Conservation (phyloP, 2,113 vertebrate genomes). For the Eulemur rufifrons region DNA sequence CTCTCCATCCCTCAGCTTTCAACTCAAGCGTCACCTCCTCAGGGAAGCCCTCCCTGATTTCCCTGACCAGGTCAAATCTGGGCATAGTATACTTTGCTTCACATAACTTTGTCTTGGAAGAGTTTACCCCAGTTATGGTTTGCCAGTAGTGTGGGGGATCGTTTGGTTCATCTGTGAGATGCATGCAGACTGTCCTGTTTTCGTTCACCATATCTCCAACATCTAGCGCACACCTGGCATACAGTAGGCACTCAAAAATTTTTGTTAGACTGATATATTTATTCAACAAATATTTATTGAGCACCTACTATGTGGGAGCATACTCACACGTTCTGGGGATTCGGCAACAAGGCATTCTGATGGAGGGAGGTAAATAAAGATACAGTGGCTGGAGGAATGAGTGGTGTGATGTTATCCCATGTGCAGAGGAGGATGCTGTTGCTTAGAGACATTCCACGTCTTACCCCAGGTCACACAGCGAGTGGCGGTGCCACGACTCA, state of each 20-base stretch:
- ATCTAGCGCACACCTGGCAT: not conserved
- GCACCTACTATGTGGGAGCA: not conserved
- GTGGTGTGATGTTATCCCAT: no score
- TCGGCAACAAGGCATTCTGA: not conserved
- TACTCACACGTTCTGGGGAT: not conserved
- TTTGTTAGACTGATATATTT: not conserved
- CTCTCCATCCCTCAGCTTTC: not conserved
- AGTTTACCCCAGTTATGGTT: not conserved
- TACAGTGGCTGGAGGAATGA: not conserved
- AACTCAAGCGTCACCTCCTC: not conserved
- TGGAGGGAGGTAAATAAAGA: not conserved
- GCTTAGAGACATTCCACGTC: not conserved
- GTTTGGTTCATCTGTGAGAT: not conserved
- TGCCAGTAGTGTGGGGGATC: not conserved
- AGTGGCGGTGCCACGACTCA: not conserved
- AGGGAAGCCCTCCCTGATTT: not conserved
- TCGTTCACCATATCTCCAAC: not conserved
- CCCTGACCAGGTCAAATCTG: not conserved
- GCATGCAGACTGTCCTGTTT: not conserved
- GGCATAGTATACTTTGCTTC: not conserved
- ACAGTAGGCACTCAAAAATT: not conserved
- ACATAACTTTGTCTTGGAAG: not conserved
- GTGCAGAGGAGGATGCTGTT: not conserved
- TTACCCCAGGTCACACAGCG: not conserved
- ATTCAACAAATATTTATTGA: not conserved